Evolutionary conservation across 2,113 vertebrate genomes (phyloP), one percentile per base, ranked within the genome.

Genomic region (Phyllopteryx taeniolatus): DNA sequence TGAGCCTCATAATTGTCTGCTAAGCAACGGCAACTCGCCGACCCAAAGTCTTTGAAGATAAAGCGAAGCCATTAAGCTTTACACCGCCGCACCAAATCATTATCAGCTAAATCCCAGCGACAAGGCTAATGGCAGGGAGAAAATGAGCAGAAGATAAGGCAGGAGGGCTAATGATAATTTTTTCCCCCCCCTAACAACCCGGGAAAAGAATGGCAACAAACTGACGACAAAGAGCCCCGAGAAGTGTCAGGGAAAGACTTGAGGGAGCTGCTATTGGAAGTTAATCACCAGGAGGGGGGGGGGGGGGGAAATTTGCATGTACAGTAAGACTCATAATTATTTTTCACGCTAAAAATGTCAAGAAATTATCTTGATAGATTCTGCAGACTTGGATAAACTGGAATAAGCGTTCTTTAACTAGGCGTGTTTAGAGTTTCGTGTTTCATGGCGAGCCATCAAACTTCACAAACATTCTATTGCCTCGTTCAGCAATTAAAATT

Each of bases 21-120:
- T 82, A 83, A 86, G 87, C 80, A 85, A 91, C 86, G 86, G 85
- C 84, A 87, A 86, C 79, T 81, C 83, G 77, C 77, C 53, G 20
- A 83, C 86, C 81, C 85, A 83, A 88, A 88, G 80, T 79, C 87
- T 90, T 91, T 86, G 81, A 83, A 90, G 90, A 93, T 91, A 88
- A 89, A 92, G 82, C 74, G 82, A 89, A 88, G 82, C 85, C 84
- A 89, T 90, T 92, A 91, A 83, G 87, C 77, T 74, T 85, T 86
- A 67, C 78, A 83, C 79, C 64, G 79, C 81, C 70, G 86, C 79
- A 85, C 86, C 82, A 54, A 89, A 85, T 89, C 88, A 90, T 85
- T 85, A 91, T 91, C 89, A 86, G 76, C 81, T 79, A 85, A 88
- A 89, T 86, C 82, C 80, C 81, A 83, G 77, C 42, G 71, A 89